phyloP scores from a whole-genome alignment of 2,113 vertebrate species.

The Chaetodon auriga region DNA sequence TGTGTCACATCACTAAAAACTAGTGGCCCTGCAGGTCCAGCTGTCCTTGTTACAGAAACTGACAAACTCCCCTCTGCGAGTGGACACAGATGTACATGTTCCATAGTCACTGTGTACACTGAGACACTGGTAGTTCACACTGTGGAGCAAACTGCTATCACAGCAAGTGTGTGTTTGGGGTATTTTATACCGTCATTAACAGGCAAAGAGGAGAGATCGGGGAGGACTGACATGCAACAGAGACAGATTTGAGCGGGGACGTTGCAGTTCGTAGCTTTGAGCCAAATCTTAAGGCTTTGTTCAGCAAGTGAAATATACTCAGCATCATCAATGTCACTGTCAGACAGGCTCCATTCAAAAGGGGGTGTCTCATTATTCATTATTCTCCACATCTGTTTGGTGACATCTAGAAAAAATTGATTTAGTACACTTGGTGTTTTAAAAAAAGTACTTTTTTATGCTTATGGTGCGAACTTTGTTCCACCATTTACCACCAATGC shows the following conservation, averaged over 20 bases:
- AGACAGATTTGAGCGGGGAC: neutral
- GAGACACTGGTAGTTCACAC: neutral
- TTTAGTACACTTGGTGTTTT: too few relatives aligned
- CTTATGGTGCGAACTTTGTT: too few relatives aligned
- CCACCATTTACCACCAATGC: too few relatives aligned
- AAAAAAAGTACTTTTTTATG: too few relatives aligned
- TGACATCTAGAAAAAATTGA: neutral
- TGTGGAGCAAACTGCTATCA: neutral
- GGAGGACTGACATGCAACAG: neutral
- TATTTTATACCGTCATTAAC: neutral
- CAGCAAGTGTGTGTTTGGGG: neutral
- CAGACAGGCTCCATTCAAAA: too few relatives aligned
- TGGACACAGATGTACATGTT: neutral
- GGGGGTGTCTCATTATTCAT: too few relatives aligned
- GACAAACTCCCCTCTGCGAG: neutral
- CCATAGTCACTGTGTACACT: neutral
- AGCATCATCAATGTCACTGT: too few relatives aligned
- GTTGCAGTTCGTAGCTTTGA: too few relatives aligned
- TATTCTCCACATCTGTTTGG: neutral
- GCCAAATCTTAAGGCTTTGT: too few relatives aligned
- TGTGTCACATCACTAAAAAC: constrained; percentile 36
- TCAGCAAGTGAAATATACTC: too few relatives aligned
- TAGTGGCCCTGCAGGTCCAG: constrained; percentile 44
- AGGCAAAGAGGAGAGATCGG: neutral
- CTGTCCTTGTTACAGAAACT: constrained; percentile 50